Percentiles rank a stretch among this genome's conserved stretches.
Evolutionary conservation across 2,888 invertebrate genomes (phyloP).

Genomic region (Smittia sp.): DNA sequence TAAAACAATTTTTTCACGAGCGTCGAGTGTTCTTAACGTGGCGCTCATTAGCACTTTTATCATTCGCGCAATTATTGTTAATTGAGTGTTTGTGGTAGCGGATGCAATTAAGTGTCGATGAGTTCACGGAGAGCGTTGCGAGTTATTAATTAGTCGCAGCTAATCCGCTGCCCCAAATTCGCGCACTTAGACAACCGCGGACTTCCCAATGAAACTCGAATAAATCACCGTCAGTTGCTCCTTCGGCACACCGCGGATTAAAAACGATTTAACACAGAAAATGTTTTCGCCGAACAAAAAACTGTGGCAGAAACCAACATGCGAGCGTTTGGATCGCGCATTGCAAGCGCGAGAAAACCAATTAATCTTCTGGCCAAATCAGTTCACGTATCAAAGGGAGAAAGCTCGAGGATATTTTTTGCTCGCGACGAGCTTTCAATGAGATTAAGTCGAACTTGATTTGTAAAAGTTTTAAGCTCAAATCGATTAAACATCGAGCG

Average conservation of each 20-base stretch:
- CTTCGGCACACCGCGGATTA: neutral
- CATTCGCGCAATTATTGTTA: neutral
- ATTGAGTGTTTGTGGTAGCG: neutral
- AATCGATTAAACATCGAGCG: no score
- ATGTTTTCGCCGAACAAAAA: neutral
- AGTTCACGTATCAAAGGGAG: constrained; percentile 1
- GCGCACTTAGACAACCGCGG: neutral
- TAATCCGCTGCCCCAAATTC: neutral
- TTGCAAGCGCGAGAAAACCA: constrained; percentile 10
- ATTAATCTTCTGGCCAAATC: constrained; percentile 12
- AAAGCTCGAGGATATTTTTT: no score
- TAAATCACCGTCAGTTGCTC: neutral
- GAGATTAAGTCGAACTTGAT: no score
- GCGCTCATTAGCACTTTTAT: constrained; percentile 17
- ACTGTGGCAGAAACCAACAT: neutral
- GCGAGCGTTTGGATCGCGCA: neutral
- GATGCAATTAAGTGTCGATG: neutral
- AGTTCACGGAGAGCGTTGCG: neutral
- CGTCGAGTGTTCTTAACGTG: neutral
- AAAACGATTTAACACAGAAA: constrained; percentile 11
- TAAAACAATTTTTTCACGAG: neutral
- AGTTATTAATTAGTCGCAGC: neutral
- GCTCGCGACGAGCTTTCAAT: no score
- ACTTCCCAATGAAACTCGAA: neutral
- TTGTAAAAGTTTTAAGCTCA: no score